phyloP scores from a whole-genome alignment of 2,113 vertebrate species.

The Oryzias javanicus region DNA sequence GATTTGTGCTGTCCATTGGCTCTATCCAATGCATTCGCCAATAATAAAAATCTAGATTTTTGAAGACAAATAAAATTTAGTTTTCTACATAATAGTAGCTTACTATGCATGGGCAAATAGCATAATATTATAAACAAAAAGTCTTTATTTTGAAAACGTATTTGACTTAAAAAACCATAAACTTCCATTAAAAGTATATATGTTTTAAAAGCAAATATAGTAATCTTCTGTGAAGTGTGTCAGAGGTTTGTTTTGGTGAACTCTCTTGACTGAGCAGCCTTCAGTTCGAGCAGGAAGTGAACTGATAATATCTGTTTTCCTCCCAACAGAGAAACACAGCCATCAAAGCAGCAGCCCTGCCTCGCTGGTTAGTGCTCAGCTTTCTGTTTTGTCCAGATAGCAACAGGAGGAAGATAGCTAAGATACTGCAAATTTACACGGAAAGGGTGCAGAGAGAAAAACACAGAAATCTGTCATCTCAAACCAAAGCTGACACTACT shows the following conservation, averaged over 20 bases:
- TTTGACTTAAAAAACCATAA: too few relatives aligned
- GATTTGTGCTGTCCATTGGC: too few relatives aligned
- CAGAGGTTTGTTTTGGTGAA: neutral
- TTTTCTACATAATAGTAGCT: too few relatives aligned
- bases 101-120: too few relatives aligned
- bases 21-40: too few relatives aligned
- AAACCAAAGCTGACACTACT: too few relatives aligned
- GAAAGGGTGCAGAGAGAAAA: neutral
- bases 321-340: conserved; percentile 48
- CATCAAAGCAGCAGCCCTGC: conserved; percentile 9
- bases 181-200: too few relatives aligned
- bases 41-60: too few relatives aligned
- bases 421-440: conserved; percentile 9
- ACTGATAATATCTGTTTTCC: conserved; percentile 51
- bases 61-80: too few relatives aligned
- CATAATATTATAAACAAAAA: too few relatives aligned
- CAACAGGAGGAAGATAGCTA: neutral
- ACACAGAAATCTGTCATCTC: neutral
- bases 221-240: neutral
- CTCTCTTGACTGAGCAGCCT: neutral
- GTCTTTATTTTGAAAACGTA: too few relatives aligned
- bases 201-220: too few relatives aligned
- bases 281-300: conserved; percentile 29
- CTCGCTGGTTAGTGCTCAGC: conserved; percentile 57
- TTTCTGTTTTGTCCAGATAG: conserved; percentile 15